phyloP scores from a whole-genome alignment of 2,888 invertebrate species.

The Drosophila kanekoi region DNA sequence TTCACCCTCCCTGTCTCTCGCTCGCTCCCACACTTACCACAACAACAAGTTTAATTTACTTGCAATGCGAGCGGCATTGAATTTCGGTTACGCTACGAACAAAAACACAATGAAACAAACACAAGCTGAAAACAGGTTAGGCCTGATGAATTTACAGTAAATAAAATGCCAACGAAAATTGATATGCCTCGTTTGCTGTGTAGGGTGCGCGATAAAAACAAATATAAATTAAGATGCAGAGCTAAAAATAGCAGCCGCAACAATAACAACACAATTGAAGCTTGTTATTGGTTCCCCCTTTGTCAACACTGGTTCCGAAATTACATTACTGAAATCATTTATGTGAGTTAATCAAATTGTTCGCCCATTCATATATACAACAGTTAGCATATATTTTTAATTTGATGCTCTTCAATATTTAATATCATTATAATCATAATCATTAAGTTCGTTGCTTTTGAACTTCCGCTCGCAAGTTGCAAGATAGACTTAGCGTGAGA shows the following conservation, averaged over 20 bases:
- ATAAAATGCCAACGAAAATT: slow-evolving; percentile 9
- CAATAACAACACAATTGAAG: slow-evolving; percentile 48
- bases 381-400: neutral
- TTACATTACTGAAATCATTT: slow-evolving; percentile 28
- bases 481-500: neutral
- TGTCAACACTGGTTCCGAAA: slow-evolving; percentile 15
- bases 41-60: slow-evolving; percentile 1
- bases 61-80: slow-evolving; percentile 20
- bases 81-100: slow-evolving; percentile 16
- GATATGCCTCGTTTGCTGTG: slow-evolving; percentile 28
- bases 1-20: too few relatives aligned
- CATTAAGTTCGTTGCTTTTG: neutral
- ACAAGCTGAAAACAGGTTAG: slow-evolving; percentile 22
- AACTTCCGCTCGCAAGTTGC: neutral
- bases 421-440: neutral
- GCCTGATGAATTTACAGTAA: slow-evolving; percentile 22
- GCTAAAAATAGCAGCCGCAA: slow-evolving; percentile 51
- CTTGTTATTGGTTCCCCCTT: slow-evolving; percentile 29
- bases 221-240: slow-evolving; percentile 39
- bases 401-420: neutral
- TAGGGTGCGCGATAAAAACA: slow-evolving; percentile 38
- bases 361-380: too few relatives aligned
- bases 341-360: slow-evolving; percentile 5
- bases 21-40: neutral
- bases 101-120: slow-evolving; percentile 15